Conservation (phyloP, 2,113 vertebrate genomes). For the Eublepharis macularius region DNA sequence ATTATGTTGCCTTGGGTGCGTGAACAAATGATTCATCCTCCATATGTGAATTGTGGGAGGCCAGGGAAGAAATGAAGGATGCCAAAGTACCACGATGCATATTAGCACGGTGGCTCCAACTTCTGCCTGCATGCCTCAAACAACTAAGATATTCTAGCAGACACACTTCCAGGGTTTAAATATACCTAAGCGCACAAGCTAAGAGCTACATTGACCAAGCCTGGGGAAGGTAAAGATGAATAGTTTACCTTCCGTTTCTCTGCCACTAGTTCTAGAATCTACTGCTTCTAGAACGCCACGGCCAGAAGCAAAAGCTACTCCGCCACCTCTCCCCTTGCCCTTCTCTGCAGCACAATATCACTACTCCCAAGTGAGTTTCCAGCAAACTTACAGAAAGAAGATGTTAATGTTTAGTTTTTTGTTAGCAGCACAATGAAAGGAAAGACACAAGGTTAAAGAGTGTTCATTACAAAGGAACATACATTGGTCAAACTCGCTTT, state of each 20-base stretch:
- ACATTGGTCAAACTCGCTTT: slow-evolving; percentile 13
- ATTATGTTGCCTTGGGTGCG: neutral
- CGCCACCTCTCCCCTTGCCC: neutral
- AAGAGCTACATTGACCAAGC: slow-evolving; percentile 48
- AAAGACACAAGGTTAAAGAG: slow-evolving; percentile 54
- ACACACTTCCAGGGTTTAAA: slow-evolving; percentile 64
- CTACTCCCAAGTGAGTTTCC: slow-evolving; percentile 12
- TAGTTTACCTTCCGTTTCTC: slow-evolving; percentile 34
- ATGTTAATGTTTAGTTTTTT: slow-evolving; percentile 35
- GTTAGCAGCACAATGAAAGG: slow-evolving; percentile 61
- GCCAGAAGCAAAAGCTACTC: slow-evolving; percentile 26
- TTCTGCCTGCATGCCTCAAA: neutral
- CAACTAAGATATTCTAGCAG: slow-evolving; percentile 41
- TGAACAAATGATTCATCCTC: neutral
- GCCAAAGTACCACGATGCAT: neutral
- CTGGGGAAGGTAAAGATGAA: slow-evolving; percentile 32
- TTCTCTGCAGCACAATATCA: slow-evolving; percentile 13
- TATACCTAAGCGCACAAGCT: slow-evolving; percentile 47
- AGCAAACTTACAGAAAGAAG: slow-evolving; percentile 29
- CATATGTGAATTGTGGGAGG: neutral
- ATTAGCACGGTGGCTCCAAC: neutral
- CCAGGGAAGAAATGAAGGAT: neutral
- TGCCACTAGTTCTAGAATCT: slow-evolving; percentile 39
- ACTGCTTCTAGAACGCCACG: neutral
- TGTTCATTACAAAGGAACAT: slow-evolving; percentile 11